A percentile compares a stretch with the other conserved stretches of the same genome.
Evolutionary conservation across 2,797 vertebrate genomes (phyloP).

Genomic region (Zalophus californianus): DNA sequence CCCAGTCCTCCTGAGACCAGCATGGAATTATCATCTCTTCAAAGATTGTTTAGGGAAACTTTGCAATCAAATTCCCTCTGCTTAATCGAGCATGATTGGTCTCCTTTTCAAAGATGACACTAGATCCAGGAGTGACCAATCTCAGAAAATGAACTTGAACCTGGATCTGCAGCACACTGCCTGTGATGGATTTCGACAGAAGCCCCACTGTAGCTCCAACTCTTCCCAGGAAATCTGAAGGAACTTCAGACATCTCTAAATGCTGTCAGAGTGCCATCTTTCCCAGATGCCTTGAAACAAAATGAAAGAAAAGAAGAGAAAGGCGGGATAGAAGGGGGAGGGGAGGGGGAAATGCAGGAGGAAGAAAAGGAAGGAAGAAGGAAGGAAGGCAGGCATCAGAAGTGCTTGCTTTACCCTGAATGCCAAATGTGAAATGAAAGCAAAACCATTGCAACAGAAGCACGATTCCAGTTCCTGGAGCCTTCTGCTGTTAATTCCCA

Average conservation of each 20-base stretch:
- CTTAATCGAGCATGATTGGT: neutral
- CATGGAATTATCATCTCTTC: neutral
- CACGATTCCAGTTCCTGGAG: neutral
- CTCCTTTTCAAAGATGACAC: neutral
- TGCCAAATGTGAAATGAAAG: neutral
- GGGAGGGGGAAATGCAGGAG: neutral
- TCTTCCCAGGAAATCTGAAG: neutral
- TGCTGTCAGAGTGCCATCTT: neutral
- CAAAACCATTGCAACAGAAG: neutral
- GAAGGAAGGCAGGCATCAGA: neutral
- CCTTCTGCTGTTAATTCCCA: constrained; percentile 63
- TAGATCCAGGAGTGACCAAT: neutral
- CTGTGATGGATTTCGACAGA: neutral
- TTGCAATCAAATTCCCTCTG: neutral
- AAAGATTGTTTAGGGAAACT: neutral
- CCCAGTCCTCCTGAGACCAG: neutral
- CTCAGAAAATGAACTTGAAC: neutral
- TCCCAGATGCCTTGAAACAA: constrained; percentile 24
- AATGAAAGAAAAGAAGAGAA: neutral
- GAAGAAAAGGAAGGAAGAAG: neutral
- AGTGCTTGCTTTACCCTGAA: neutral
- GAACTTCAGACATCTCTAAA: neutral
- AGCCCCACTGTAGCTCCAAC: too few relatives aligned
- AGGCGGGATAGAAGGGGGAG: neutral
- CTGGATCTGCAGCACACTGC: neutral